These are phyloP conservation scores for Scotopteryx bipunctaria DNA, from an alignment of 2,888 invertebrate species.

Conservation along the genomic window DNA sequence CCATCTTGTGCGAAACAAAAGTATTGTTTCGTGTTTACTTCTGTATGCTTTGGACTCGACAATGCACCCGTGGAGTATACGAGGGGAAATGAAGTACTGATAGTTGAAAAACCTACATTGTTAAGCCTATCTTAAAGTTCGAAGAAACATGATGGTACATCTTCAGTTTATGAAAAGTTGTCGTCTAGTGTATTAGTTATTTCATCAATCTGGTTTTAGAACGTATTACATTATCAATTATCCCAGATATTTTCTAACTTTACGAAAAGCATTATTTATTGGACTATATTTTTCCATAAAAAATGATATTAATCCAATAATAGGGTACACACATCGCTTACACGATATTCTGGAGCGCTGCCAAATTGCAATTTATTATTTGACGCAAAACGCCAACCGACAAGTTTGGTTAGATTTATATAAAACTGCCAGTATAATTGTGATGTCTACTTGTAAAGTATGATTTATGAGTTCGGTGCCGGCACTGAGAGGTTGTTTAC, in stretches of 20 bases:
- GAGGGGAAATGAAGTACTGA: background rate
- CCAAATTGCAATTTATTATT: slow-evolving; percentile 65
- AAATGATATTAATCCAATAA: slow-evolving; percentile 39
- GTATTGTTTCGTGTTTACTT: slow-evolving; percentile 15
- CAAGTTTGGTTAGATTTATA: slow-evolving; percentile 42
- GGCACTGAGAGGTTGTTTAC: slow-evolving; percentile 27
- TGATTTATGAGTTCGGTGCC: slow-evolving; percentile 43
- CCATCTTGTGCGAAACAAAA: slow-evolving; percentile 10
- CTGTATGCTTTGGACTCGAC: slow-evolving; percentile 6
- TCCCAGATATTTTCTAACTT: slow-evolving; percentile 11
- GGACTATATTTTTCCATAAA: slow-evolving; percentile 32
- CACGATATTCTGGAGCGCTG: slow-evolving; percentile 51
- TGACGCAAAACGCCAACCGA: slow-evolving; percentile 54
- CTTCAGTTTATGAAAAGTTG: background rate
- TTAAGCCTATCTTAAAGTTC: slow-evolving; percentile 4
- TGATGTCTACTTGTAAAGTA: slow-evolving; percentile 37
- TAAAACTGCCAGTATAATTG: slow-evolving; percentile 47
- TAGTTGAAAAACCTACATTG: slow-evolving; percentile 10
- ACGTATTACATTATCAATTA: too few relatives aligned
- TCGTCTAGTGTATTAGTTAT: background rate
- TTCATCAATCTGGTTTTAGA: too few relatives aligned
- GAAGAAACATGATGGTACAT: background rate
- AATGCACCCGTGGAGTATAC: background rate
- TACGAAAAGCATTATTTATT: slow-evolving; percentile 19
- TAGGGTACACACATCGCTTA: slow-evolving; percentile 45